Conservation (phyloP, 2,888 invertebrate species). For the Eucera pruinosa region DNA sequence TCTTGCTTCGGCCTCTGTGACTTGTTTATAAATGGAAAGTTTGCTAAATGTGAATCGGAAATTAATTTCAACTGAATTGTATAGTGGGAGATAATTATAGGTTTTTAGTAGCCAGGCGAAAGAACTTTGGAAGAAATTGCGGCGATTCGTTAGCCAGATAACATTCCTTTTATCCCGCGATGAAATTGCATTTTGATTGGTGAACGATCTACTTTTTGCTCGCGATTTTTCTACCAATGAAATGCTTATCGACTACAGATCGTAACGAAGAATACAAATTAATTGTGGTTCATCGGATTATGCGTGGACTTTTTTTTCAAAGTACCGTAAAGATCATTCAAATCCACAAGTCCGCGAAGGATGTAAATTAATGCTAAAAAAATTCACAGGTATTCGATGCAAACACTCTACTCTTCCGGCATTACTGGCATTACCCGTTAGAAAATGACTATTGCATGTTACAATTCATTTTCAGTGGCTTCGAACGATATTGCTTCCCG, state of each 20-base stretch:
- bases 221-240: too few relatives aligned
- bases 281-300: background rate
- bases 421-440: background rate
- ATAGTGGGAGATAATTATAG: background rate
- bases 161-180: background rate
- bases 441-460: conserved; percentile 2
- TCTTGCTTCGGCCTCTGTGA: background rate
- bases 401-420: too few relatives aligned
- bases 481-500: conserved; percentile 22
- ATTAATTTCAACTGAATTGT: background rate
- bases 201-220: background rate
- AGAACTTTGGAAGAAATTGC: background rate
- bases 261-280: background rate
- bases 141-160: background rate
- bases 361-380: too few relatives aligned
- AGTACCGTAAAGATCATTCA: too few relatives aligned
- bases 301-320: background rate
- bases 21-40: background rate
- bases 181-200: background rate
- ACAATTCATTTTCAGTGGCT: conserved; percentile 2
- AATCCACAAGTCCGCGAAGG: too few relatives aligned
- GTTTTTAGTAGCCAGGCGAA: background rate
- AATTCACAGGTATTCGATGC: too few relatives aligned
- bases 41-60: background rate
- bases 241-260: background rate